phyloP scores from a whole-genome alignment of 2,113 vertebrate species.

The Balaenoptera acutorostrata region DNA sequence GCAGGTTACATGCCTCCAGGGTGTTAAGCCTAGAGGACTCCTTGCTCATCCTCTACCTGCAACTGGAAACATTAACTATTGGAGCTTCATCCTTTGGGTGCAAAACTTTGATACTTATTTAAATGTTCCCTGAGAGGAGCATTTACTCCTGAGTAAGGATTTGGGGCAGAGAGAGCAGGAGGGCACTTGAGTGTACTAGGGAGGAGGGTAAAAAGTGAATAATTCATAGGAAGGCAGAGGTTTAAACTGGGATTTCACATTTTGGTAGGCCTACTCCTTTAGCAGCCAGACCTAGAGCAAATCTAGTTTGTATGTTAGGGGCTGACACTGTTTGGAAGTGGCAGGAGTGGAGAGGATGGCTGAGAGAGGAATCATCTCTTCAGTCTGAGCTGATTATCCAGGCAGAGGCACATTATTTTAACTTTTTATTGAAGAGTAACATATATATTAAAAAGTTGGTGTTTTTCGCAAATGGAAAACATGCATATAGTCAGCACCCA shows the following conservation, averaged over 20 bases:
- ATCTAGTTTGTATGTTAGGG: background rate
- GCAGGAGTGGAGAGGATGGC: background rate
- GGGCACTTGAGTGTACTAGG: background rate
- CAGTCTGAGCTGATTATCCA: background rate
- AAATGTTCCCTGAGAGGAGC: background rate
- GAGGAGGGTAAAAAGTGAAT: background rate
- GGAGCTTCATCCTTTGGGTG: background rate
- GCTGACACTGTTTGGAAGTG: background rate
- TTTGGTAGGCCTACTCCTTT: background rate
- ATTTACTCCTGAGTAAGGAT: background rate
- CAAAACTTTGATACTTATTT: background rate
- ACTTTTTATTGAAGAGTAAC: background rate
- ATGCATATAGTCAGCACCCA: background rate
- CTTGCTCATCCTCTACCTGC: background rate
- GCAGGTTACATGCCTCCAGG: background rate
- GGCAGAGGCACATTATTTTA: background rate
- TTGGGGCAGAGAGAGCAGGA: background rate
- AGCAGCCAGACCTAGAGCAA: background rate
- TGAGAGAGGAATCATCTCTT: background rate
- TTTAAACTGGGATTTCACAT: background rate
- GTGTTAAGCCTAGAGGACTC: background rate
- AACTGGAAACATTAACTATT: background rate
- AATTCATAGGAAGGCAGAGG: background rate
- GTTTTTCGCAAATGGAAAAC: background rate
- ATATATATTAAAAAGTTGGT: background rate